Evolutionary conservation across 2,888 invertebrate species (phyloP), one percentile per base, ranked within the genome.

Genomic region (Calameuta filiformis): DNA sequence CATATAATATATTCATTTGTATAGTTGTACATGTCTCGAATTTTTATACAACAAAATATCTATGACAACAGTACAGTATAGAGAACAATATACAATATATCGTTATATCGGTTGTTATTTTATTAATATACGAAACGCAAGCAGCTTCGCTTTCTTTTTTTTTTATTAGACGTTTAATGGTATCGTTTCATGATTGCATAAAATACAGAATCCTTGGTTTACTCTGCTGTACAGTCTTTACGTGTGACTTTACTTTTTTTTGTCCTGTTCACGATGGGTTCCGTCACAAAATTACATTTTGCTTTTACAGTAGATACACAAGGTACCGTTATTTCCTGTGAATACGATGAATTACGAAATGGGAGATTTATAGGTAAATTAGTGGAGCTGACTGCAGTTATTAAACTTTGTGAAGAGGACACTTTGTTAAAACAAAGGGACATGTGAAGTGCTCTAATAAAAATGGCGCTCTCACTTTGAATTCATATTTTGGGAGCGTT

Each of bases 1-100:
- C 90, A 90, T 90, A 90, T 90, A 90, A 90, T 90, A 90, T 90
- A 89, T 89, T 89, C 85, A 88, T 90, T 89, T 89, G 86, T 90
- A 90, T 88, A 86, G 86, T 89, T 88, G 89, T 90, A 90, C 88
- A 89, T 88, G 77, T 81, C 82, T 81, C 81, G 80, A 77, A 73
- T 77, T 82, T 82, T 81, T 87, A 86, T 90, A 90, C 90, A 90
- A 91, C 88, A 91, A 90, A 91, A 91, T 91, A 91, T 87, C 90
- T 90, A 91, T 90, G 88, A 89, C 88, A 88, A 90, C 88, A 87
- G 86, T 90, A 90, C 87, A 88, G 85, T 87, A 56, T 56, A 85
- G 86, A 89, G 86, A 87, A 89, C 85, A 88, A 86, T 89, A 87
- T 86, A 89, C 87, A 88, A 89, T 88, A 87, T 86, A 87, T 87